Conservation (phyloP, 2,113 vertebrate genomes). For the Pardalotus punctatus region DNA sequence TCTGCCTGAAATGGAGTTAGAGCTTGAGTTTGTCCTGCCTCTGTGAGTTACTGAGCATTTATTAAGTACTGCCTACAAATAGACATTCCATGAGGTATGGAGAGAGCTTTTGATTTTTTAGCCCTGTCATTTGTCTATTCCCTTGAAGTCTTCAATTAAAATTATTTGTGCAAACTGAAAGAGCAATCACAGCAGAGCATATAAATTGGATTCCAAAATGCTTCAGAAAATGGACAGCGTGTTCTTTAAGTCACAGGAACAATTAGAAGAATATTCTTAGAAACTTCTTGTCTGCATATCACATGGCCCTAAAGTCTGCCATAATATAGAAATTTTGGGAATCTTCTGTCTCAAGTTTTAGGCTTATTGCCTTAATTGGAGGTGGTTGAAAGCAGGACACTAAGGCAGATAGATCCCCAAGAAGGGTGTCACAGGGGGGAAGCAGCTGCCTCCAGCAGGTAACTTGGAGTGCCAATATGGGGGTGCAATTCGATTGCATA, state of each 20-base stretch:
- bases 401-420: neutral
- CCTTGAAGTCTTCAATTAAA: neutral
- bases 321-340: neutral
- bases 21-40: neutral
- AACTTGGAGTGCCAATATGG: neutral
- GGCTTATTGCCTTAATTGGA: fast-evolving
- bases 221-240: neutral
- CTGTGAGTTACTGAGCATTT: neutral
- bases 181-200: neutral
- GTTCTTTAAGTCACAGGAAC: neutral
- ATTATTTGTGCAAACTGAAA: neutral
- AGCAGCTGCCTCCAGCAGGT: neutral
- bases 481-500: neutral
- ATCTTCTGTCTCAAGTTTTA: neutral
- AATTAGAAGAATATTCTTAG: neutral
- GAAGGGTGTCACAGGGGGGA: neutral
- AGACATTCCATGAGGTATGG: neutral
- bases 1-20: neutral
- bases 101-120: neutral
- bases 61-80: neutral
- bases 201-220: neutral
- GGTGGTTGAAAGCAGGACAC: neutral
- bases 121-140: neutral
- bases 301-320: neutral
- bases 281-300: neutral